Evolutionary conservation across 2,113 vertebrate genomes (phyloP).

Genomic region (Climacteris rufus): DNA sequence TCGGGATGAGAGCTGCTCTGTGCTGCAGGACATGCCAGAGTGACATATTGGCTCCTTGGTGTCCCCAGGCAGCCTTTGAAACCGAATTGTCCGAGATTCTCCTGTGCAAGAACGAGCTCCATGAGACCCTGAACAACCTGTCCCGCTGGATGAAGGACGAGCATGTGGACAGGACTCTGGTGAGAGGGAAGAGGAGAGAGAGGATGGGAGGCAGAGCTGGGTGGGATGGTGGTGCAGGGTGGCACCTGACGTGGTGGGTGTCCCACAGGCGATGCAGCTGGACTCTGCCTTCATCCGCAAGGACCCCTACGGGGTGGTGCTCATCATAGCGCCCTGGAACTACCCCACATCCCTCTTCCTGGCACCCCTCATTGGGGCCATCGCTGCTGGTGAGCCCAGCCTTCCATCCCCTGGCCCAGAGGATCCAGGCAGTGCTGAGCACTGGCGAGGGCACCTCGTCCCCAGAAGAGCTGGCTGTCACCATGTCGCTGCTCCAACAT

Average conservation of each 20-base stretch:
- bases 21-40: neutral
- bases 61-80: constrained; percentile 79
- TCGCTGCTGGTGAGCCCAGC: constrained; percentile 79
- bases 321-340: constrained; percentile 83
- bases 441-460: fast-evolving
- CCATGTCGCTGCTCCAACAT: neutral
- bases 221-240: neutral
- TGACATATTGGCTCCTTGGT: neutral
- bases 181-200: constrained; percentile 31
- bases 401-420: neutral
- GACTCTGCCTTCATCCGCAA: constrained; percentile 81
- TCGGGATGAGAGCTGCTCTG: neutral
- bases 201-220: neutral
- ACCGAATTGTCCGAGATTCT: constrained; percentile 76
- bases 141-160: constrained; percentile 79
- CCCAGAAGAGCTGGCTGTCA: neutral
- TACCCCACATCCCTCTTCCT: constrained; percentile 80
- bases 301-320: constrained; percentile 83
- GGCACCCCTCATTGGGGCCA: constrained; percentile 83
- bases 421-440: neutral
- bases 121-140: constrained; percentile 75
- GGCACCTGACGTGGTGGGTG: fast-evolving
- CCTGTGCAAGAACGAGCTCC: constrained; percentile 73
- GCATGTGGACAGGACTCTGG: constrained; percentile 73
- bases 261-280: constrained; percentile 72